phyloP scores from a whole-genome alignment of 1,140 invertebrate genomes.

The Musca domestica region DNA sequence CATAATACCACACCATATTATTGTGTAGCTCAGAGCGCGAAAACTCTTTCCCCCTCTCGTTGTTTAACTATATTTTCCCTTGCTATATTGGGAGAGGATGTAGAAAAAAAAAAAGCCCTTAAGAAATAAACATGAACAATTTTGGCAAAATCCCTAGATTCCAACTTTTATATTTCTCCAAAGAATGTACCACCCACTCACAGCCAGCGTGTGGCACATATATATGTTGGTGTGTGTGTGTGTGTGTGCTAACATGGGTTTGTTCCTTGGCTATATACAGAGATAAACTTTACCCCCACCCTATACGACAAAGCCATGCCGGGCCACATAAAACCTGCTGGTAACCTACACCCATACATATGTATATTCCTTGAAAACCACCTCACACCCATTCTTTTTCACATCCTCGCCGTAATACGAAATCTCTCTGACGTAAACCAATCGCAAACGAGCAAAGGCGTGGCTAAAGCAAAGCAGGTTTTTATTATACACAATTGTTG shows the following conservation, averaged over 20 bases:
- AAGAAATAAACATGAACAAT: no score
- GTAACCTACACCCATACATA: constrained; percentile 16
- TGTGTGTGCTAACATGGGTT: not conserved
- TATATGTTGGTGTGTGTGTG: not conserved
- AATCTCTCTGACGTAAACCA: constrained; percentile 34
- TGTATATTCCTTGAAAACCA: constrained; percentile 11
- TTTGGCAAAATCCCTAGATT: constrained; percentile 14
- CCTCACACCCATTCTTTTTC: not conserved
- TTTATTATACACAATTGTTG: constrained; percentile 34
- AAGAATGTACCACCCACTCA: no score
- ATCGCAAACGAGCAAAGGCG: constrained; percentile 49
- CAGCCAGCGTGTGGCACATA: no score
- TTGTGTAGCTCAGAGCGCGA: no score
- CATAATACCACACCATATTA: no score
- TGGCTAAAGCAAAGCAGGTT: constrained; percentile 51
- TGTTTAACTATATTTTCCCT: no score
- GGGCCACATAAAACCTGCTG: not conserved
- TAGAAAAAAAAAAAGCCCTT: no score
- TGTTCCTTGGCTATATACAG: not conserved
- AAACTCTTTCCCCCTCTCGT: no score
- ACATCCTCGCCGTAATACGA: constrained; percentile 7
- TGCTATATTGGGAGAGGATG: no score
- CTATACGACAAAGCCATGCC: not conserved
- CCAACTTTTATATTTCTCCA: no score
- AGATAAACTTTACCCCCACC: constrained; percentile 20